phyloP scores from a whole-genome alignment of 2,888 invertebrate species.

The Athalia circularis region DNA sequence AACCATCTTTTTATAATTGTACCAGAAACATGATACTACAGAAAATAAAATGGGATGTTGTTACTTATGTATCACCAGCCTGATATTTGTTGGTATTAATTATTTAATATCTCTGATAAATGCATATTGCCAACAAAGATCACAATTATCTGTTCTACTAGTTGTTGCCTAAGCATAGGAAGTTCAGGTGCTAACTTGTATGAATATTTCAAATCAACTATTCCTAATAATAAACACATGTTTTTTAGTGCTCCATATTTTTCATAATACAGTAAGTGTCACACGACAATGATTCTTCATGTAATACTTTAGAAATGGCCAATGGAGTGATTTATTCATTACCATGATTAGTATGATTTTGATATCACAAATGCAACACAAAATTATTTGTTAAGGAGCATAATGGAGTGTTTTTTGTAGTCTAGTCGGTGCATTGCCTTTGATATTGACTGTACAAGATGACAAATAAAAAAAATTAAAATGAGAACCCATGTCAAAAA shows the following conservation, averaged over 20 bases:
- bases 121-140: slow-evolving; percentile 21
- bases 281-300: neutral
- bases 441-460: neutral
- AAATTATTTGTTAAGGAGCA: slow-evolving; percentile 20
- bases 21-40: slow-evolving; percentile 18
- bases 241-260: slow-evolving; percentile 6
- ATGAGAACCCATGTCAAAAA: slow-evolving; percentile 13
- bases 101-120: neutral
- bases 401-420: neutral
- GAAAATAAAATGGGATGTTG: slow-evolving; percentile 26
- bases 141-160: slow-evolving; percentile 7
- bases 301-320: slow-evolving; percentile 3
- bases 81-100: slow-evolving; percentile 27
- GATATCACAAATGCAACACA: slow-evolving; percentile 18
- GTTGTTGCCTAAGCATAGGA: slow-evolving; percentile 1
- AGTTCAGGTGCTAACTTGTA: slow-evolving; percentile 1
- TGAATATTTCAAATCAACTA: neutral
- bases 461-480: neutral
- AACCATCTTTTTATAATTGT: slow-evolving; percentile 20
- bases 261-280: neutral
- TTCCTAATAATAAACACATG: neutral
- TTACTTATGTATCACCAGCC: neutral
- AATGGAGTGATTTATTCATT: slow-evolving; percentile 17
- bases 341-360: neutral
- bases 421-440: neutral